Base-by-base conservation (phyloP, 1,140 invertebrate genomes). In the Globodera rostochiensis region DNA sequence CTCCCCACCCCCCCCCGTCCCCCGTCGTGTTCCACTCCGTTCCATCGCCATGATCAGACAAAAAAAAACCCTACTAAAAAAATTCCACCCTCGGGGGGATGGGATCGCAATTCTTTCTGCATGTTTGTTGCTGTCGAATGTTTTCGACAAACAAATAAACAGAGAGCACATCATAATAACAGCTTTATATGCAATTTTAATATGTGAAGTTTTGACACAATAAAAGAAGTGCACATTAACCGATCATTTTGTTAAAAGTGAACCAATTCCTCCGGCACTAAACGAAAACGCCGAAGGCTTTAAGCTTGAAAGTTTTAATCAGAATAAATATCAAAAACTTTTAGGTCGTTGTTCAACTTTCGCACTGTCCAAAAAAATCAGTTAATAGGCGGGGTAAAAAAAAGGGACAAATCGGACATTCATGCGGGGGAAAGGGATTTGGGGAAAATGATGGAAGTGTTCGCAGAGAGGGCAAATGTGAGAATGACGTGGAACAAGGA, bases 151-250 rank as follows among this genome's bases (percentile, higher is more conserved):
- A 64, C n/a, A 19, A 36, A 36, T 36, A 36, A 36, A 36, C 36
- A 25, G 25, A 25, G 25, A 36, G 36, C 19, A 64, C 50, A 9
- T 53, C 50, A 53, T 53, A 53, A 53, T 53, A 64, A 64, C 57
- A 64, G 53, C 19, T 64, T 64, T 64, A 64, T 64, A 15, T 64
- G 57, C 57, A 64, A 64, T 64, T 64, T 36, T 64, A 64, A 64
- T 64, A 64, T 64, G 57, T 19, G 36, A 36, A 36, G 36, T 36
- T 36, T 36, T 2, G 25, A 25, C 25, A 36, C 36, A 36, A 36
- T 36, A 36, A 36, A 36, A 36, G 3, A 36, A 36, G 36, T 36
- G 36, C 36, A 36, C 25, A 25, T 36, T 36, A 36, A 36, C 36
- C 36, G 36, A 36, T 36, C 36, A 36, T 36, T 36, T 36, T 36